Percentiles rank a stretch among this genome's conserved stretches.
Evolutionary conservation across 2,797 vertebrate genomes (phyloP).

Genomic region (Rachycentron canadum): DNA sequence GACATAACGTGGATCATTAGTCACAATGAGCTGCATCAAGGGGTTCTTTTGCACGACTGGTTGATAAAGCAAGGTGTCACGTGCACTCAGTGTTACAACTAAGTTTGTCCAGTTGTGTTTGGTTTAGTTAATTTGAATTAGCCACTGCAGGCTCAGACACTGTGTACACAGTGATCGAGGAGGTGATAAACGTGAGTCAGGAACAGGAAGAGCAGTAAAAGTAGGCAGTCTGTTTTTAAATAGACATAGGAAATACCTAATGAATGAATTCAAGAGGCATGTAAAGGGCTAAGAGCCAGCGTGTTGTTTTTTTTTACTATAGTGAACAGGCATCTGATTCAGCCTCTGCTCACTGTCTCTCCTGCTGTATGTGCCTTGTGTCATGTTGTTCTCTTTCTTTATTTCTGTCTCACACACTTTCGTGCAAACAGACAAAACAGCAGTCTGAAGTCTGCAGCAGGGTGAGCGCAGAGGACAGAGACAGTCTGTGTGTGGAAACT

Average conservation of each 20-base stretch:
- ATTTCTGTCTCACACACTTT: slow-evolving; percentile 17
- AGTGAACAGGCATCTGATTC: slow-evolving; percentile 48
- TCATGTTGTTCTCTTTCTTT: not conserved
- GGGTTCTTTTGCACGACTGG: slow-evolving; percentile 22
- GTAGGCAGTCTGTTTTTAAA: slow-evolving; percentile 40
- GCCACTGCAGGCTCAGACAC: slow-evolving; percentile 6
- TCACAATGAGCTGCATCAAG: slow-evolving; percentile 38
- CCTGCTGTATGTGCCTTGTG: not conserved
- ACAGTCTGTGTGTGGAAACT: slow-evolving; percentile 44
- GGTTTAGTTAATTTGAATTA: slow-evolving; percentile 23
- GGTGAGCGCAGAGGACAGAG: slow-evolving; percentile 26
- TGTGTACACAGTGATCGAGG: slow-evolving; percentile 1
- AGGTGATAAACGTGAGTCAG: slow-evolving; percentile 50
- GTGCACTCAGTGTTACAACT: not conserved
- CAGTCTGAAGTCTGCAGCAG: not conserved
- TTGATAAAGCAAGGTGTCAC: not conserved
- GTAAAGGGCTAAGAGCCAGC: slow-evolving; percentile 8
- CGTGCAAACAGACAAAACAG: slow-evolving; percentile 39
- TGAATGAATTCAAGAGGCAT: slow-evolving; percentile 37
- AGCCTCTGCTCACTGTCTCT: slow-evolving; percentile 8
- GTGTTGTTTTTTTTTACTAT: slow-evolving; percentile 24
- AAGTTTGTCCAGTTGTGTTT: slow-evolving; percentile 14
- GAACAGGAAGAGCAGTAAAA: slow-evolving; percentile 37
- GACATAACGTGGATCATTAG: slow-evolving; percentile 28
- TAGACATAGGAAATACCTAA: slow-evolving; percentile 63